Base-by-base conservation (phyloP, 2,888 invertebrate genomes). In the Iselma pallidipennis region DNA sequence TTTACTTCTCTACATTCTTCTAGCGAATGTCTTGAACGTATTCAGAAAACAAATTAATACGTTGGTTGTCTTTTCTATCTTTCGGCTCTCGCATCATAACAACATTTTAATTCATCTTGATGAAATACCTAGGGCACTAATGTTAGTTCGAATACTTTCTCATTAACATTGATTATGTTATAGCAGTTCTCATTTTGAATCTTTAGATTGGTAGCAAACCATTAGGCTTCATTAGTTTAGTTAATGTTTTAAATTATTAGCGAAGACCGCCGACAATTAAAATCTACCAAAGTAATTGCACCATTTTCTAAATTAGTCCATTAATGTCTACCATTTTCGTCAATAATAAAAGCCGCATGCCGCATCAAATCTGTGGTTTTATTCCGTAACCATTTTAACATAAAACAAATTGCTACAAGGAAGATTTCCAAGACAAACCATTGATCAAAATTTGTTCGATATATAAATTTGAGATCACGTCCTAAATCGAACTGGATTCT, bases 141-240 rank as follows among this genome's bases (percentile, higher is more conserved):
- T 51, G 23, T 54, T 19, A 23, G 21, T 16, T n/a, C 6, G n/a
- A 54, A 54, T 37, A 54, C 33, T 54, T 54, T 25, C 55, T 48
- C 55, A 55, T 55, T 55, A 55, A 55, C 55, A 55, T 55, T 55
- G 55, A 55, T 51, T 51, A 21, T 29, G 12, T 19, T 28, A 28
- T 55, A 42, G 12, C 48, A 48, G 26, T 48, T 14, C 19, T 19
- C 9, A 21, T 55, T 55, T 25, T 16, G 16, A 19, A 48, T 55
- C 48, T 45, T 28, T 28, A 55, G 55, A 55, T 55, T 48, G 25
- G 42, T 10, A 55, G n/a, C 48, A 37, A 42, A 28, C 55, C 55
- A 55, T 55, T 55, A 55, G 48, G 48, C 55, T 55, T 55, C 48
- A 55, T 55, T 55, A 55, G 55, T 42, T 55, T 55, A 55, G 48